These are phyloP conservation scores for Steinernema feltiae DNA, from an alignment of 1,140 invertebrate genomes.

Conservation along the genomic window DNA sequence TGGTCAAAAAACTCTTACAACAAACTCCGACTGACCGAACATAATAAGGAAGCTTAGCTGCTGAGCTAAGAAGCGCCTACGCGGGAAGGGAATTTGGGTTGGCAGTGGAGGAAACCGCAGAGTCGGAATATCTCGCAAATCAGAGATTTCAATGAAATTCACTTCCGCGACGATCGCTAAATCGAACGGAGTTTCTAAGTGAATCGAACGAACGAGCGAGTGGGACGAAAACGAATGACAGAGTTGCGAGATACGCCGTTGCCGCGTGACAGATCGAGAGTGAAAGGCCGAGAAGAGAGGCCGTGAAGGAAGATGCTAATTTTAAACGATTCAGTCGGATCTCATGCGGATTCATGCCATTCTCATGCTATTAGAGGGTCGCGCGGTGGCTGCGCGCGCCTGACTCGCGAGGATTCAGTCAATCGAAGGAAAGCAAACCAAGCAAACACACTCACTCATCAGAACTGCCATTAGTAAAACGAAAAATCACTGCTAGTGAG, in stretches of 20 bases:
- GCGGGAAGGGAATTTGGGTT: background rate
- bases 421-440: background rate
- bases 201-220: background rate
- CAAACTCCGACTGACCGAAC: background rate
- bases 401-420: background rate
- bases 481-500: background rate
- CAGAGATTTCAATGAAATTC: background rate
- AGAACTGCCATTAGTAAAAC: constrained; percentile 14
- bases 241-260: background rate
- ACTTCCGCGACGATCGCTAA: constrained; percentile 12
- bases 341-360: background rate
- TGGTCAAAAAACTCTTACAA: background rate
- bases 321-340: background rate
- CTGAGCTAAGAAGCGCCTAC: background rate
- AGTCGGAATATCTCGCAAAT: constrained; percentile 5
- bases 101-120: background rate
- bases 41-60: background rate
- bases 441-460: constrained; percentile 14
- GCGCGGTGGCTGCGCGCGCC: no score
- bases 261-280: constrained; percentile 2
- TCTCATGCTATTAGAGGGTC: no score
- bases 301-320: no score
- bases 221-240: background rate
- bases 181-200: background rate
- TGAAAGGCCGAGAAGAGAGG: background rate